Evolutionary conservation across 2,797 vertebrate genomes (phyloP).

Genomic region (Argya squamiceps): DNA sequence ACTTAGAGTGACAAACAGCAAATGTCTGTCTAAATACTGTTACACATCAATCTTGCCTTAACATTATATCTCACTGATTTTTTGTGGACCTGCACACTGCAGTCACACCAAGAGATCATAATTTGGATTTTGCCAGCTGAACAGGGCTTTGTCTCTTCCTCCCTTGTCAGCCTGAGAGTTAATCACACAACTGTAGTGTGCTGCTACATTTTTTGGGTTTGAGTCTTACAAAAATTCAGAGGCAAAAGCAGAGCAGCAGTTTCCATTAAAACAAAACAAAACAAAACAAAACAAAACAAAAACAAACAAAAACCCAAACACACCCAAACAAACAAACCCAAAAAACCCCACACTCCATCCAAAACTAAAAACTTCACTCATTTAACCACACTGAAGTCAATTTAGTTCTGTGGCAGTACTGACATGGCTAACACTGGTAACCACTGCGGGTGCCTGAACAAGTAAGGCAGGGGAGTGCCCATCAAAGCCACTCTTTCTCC

Average conservation of each 20-base stretch:
- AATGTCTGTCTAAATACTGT: background rate
- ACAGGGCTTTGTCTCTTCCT: background rate
- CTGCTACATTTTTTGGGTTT: background rate
- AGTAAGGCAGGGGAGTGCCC: background rate
- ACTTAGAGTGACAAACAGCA: constrained; percentile 39
- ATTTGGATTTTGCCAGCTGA: background rate
- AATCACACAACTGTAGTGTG: background rate
- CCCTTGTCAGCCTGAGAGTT: background rate
- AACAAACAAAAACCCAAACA: no score
- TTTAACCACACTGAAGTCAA: background rate
- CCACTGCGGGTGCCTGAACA: background rate
- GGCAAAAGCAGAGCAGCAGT: background rate
- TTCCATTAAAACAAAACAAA: background rate
- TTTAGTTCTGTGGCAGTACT: background rate
- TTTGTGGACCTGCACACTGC: background rate
- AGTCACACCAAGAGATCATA: background rate
- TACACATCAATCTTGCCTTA: constrained; percentile 33
- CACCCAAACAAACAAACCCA: no score
- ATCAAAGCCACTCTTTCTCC: background rate
- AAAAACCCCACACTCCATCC: background rate
- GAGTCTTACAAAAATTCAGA: background rate
- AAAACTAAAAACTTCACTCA: background rate
- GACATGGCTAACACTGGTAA: rapidly evolving
- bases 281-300: no score
- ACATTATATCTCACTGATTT: background rate